Conservation (phyloP, 2,113 vertebrate species). For the Nothoprocta pentlandii region DNA sequence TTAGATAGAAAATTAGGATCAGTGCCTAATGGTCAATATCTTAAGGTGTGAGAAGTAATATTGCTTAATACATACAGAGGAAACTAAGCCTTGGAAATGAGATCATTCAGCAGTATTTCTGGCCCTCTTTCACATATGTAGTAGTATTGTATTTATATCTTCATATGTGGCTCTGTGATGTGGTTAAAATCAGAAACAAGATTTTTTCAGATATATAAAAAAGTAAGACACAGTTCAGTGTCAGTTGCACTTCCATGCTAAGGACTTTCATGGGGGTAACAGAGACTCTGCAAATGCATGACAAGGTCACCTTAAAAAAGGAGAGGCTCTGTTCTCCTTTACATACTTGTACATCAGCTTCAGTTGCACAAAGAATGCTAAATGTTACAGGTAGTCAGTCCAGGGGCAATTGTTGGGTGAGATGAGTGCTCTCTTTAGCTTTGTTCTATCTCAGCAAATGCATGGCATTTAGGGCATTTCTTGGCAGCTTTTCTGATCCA, state of each 20-base stretch:
- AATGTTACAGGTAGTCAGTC: not conserved
- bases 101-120: not conserved
- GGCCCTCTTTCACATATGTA: not conserved
- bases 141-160: not conserved
- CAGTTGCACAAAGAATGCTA: not conserved
- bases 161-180: not conserved
- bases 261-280: not conserved
- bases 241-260: not conserved
- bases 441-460: not conserved
- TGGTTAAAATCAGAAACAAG: not conserved
- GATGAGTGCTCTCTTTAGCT: not conserved
- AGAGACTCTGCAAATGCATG: not conserved
- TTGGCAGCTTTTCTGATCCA: not conserved
- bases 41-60: not conserved
- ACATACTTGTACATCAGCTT: not conserved
- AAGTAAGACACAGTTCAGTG: accelerated
- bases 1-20: not conserved
- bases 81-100: not conserved
- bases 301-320: not conserved
- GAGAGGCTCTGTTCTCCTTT: not conserved
- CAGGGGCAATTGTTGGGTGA: not conserved
- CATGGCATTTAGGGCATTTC: not conserved
- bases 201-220: not conserved
- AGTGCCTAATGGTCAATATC: not conserved
- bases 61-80: not conserved